Evolutionary conservation across 1,140 invertebrate genomes (phyloP).

Genomic region (Sycophaga agraensis): DNA sequence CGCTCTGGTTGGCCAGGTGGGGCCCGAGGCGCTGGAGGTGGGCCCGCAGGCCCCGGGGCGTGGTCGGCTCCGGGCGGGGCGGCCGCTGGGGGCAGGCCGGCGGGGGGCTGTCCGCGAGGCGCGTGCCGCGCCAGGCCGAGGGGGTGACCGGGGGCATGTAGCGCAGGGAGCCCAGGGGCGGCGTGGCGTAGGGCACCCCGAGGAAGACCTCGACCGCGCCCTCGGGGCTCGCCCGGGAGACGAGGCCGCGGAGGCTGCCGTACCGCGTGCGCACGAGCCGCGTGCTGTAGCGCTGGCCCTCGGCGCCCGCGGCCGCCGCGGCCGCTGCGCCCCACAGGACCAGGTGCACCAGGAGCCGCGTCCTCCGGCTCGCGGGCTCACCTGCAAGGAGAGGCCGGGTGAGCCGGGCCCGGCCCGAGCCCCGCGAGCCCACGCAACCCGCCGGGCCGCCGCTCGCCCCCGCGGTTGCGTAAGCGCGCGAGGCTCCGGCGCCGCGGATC

Average conservation of each 20-base stretch:
- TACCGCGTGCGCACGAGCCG: conserved; percentile 84
- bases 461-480: neutral
- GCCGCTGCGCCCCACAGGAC: neutral
- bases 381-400: too few species aligned
- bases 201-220: conserved; percentile 83
- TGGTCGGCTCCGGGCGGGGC: conserved; percentile 73
- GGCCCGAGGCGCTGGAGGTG: conserved; percentile 81
- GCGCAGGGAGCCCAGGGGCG: conserved; percentile 73
- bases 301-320: conserved; percentile 42
- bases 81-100: conserved; percentile 88
- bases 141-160: conserved; percentile 95
- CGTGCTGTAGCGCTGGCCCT: conserved; percentile 73
- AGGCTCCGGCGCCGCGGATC: neutral
- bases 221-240: conserved; percentile 67
- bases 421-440: too few species aligned
- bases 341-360: too few species aligned
- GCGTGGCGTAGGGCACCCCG: conserved; percentile 90
- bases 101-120: conserved; percentile 77
- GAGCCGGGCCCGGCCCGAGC: too few species aligned
- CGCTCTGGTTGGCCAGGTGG: conserved; percentile 84
- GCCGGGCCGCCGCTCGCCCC: neutral
- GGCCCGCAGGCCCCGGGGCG: conserved; percentile 76
- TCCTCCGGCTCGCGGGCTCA: too few species aligned
- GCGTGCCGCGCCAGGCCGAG: conserved; percentile 80
- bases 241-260: conserved; percentile 80